Evolutionary conservation across 1,140 invertebrate species (phyloP).

Genomic region (Lepidurus apus): DNA sequence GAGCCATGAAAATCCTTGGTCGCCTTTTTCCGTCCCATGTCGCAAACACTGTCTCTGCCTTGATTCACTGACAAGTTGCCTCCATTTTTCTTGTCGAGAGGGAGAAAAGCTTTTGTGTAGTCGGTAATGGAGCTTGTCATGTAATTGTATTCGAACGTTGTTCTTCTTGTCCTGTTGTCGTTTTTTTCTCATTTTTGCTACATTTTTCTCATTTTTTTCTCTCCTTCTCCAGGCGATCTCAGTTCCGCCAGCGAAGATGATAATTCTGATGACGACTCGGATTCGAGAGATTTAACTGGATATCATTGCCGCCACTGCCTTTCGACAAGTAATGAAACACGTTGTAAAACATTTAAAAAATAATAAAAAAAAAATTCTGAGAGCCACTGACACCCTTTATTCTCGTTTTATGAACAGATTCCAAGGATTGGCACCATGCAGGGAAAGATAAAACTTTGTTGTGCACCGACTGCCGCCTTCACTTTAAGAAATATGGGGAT

Average conservation of each 20-base stretch:
- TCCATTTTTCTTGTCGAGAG: background rate
- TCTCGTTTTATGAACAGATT: constrained; percentile 48
- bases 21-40: constrained; percentile 23
- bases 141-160: background rate
- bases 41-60: constrained; percentile 14
- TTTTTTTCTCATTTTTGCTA: no score
- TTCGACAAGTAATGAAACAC: constrained; percentile 64
- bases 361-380: no score
- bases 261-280: constrained; percentile 87
- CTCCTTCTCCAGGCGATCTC: constrained; percentile 49
- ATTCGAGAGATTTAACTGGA: constrained; percentile 63
- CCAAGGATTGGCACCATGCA: constrained; percentile 67
- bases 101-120: background rate
- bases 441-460: constrained; percentile 69
- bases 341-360: no score
- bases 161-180: background rate
- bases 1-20: constrained; percentile 27
- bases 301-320: constrained; percentile 55
- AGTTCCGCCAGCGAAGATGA: constrained; percentile 93
- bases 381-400: constrained; percentile 22
- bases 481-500: constrained; percentile 78
- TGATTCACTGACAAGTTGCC: constrained; percentile 15
- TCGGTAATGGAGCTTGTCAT: constrained; percentile 10
- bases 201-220: background rate
- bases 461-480: constrained; percentile 73